A percentile compares a stretch with the other conserved stretches of the same genome.
These are phyloP conservation scores for Eristalinus aeneus DNA, from an alignment of 2,888 invertebrate species.

Conservation along the genomic window DNA sequence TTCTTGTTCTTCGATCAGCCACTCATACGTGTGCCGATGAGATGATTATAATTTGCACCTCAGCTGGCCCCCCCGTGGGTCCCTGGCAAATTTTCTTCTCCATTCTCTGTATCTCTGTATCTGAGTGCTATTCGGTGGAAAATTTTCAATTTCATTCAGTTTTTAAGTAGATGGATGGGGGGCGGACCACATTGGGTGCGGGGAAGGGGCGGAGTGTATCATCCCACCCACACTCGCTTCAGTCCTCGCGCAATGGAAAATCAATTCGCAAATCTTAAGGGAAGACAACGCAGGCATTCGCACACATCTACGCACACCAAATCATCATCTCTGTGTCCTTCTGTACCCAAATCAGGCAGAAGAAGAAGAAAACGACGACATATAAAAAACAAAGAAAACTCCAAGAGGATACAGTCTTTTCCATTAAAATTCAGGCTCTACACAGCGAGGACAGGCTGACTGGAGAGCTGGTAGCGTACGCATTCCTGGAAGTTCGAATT, in stretches of 20 bases:
- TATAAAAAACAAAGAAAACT: neutral
- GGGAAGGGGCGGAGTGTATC: neutral
- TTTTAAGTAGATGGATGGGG: neutral
- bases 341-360: constrained; percentile 13
- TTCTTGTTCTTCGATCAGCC: neutral
- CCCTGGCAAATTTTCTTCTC: neutral
- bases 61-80: neutral
- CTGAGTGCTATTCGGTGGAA: neutral
- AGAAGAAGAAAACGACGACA: neutral
- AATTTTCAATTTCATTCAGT: constrained; percentile 41
- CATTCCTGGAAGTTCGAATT: constrained; percentile 67
- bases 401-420: constrained; percentile 14
- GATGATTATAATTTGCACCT: neutral
- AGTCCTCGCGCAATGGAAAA: constrained; percentile 19
- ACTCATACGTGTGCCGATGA: neutral
- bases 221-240: neutral
- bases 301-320: constrained; percentile 11
- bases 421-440: constrained; percentile 12
- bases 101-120: neutral
- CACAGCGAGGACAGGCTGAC: neutral
- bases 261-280: constrained; percentile 30
- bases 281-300: constrained; percentile 32
- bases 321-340: constrained; percentile 24
- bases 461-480: constrained; percentile 19
- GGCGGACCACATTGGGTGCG: neutral